These are phyloP conservation scores for Trilocha varians DNA, from an alignment of 2,888 invertebrate genomes.

Conservation along the genomic window DNA sequence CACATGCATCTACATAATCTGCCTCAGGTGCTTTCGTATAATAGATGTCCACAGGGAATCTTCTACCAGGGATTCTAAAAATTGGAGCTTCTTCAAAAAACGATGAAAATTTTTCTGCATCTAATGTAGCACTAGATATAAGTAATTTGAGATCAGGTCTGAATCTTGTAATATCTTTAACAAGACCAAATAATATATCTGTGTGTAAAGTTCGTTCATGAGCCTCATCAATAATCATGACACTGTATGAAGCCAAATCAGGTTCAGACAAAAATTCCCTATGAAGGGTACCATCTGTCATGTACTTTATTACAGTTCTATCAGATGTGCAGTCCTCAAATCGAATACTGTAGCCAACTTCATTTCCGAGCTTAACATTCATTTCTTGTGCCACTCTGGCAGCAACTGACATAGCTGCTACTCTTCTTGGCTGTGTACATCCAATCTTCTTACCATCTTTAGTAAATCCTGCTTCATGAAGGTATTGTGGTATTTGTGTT, in stretches of 20 bases:
- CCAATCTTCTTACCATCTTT: constrained; percentile 90
- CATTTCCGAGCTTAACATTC: constrained; percentile 95
- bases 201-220: constrained; percentile 99
- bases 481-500: constrained; percentile 98
- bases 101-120: constrained; percentile 97
- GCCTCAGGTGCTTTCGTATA: constrained; percentile 99
- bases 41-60: constrained; percentile 98
- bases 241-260: constrained; percentile 95
- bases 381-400: constrained; percentile 98
- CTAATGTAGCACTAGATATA: constrained; percentile 98
- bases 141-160: constrained; percentile 94
- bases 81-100: constrained; percentile 99
- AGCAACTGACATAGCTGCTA: constrained; percentile 99
- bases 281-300: constrained; percentile 99
- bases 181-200: constrained; percentile 97
- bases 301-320: constrained; percentile 96
- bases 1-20: constrained; percentile 98
- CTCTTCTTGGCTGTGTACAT: constrained; percentile 97
- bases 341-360: constrained; percentile 92
- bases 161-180: constrained; percentile 95
- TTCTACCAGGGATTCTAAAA: constrained; percentile 96
- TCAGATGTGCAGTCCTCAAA: constrained; percentile 99
- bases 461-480: constrained; percentile 94
- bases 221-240: constrained; percentile 99
- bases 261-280: constrained; percentile 98